Evolutionary conservation across 2,888 invertebrate species (phyloP), one percentile per base, ranked within the genome.

Genomic region (Agrotis puta): DNA sequence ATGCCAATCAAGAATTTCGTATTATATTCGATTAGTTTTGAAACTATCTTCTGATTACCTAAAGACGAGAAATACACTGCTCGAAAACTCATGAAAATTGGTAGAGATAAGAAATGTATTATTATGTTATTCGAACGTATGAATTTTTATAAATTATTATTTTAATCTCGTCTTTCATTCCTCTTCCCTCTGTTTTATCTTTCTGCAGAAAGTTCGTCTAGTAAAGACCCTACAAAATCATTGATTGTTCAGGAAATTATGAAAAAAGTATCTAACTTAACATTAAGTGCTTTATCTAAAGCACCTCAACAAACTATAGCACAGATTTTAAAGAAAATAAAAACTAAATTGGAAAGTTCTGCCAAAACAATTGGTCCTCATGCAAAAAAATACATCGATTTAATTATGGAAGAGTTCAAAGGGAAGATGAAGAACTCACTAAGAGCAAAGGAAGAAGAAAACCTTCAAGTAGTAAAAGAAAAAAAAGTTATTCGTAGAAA

Each of bases 381-480:
- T 51, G 88, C 86, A 9, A 74, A 85, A 6, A 90, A 88, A 84
- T 92, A 93, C 82, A 87, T 93, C 0, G 78, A 88, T 48, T 75
- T 92, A 5, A 89, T 94, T 45, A 91, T 94, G 92, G 82, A 90
- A 68, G 91, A 91, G n/a, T 85, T 94, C 67, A 88, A 86, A 79
- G 74, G 82, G 48, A 88, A 87, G 53, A 79, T 77, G 13, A 13
- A 24, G 18, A 24, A 18, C 3, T 16, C 85, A 13, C 70, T 74
- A 45, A 79, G 82, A 33, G 20, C 53, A 69, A 27, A 69, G 45
- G 50, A 51, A 70, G 51, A 6, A 0, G 39, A 61, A 57, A 24
- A 58, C 0, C 5, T 16, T 39, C 3, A 33, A 20, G 51, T 33
- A 13, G 16, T 14, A n/a, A 20, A 68, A 48, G n/a, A 58, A 18